Conservation (phyloP, 2,113 vertebrate genomes). For the Equus przewalskii region DNA sequence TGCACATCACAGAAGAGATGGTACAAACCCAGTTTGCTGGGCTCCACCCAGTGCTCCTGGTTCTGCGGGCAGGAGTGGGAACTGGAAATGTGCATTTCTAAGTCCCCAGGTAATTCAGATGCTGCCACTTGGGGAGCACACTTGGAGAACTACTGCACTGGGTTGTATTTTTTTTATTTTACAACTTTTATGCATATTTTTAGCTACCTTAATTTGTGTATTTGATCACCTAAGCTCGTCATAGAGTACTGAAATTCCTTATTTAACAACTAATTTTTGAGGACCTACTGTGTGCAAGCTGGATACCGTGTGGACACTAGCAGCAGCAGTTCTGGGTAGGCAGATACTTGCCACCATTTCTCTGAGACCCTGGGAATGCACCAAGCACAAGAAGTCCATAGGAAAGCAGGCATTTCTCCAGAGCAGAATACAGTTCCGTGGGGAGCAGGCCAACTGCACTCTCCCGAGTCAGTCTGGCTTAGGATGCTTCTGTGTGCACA, state of each 20-base stretch:
- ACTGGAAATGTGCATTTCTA: neutral
- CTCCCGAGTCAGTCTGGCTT: neutral
- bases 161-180: neutral
- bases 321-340: neutral
- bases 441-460: neutral
- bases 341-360: neutral
- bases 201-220: neutral
- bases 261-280: neutral
- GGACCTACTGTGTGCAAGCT: neutral
- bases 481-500: neutral
- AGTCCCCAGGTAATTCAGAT: no score
- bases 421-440: neutral
- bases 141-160: neutral
- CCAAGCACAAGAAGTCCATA: neutral
- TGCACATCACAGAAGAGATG: neutral
- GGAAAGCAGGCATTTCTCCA: neutral
- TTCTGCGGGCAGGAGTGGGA: neutral
- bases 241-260: neutral
- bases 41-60: fast-evolving
- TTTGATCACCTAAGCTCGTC: neutral
- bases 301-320: neutral
- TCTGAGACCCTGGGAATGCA: neutral
- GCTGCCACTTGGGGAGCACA: neutral
- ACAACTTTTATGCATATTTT: neutral
- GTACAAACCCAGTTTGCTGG: neutral